A percentile compares a stretch with the other conserved stretches of the same genome.
Conservation (phyloP, 2,888 invertebrate genomes). For the Colostygia pectinataria region DNA sequence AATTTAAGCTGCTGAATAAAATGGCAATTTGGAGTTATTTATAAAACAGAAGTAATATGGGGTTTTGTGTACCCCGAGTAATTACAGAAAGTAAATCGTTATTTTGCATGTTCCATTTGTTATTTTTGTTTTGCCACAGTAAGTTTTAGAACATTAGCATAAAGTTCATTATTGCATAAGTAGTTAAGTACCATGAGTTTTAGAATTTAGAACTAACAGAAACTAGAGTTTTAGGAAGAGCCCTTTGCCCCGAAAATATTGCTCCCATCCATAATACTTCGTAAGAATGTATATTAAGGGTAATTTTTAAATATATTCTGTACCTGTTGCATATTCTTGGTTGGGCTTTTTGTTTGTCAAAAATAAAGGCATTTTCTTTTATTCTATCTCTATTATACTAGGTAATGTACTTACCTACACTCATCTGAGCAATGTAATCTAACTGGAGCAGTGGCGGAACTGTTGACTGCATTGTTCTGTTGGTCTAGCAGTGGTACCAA, state of each 20-base stretch:
- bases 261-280: no score
- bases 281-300: no score
- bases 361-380: no score
- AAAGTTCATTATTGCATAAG: background rate
- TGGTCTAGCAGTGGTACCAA: constrained; percentile 89
- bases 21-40: constrained; percentile 21
- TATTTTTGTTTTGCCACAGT: background rate
- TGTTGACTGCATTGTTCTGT: constrained; percentile 78
- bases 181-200: background rate
- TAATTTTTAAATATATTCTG: no score
- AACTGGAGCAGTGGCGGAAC: constrained; percentile 55
- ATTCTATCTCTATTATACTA: no score
- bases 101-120: constrained; percentile 22
- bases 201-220: no score
- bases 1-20: constrained; percentile 2
- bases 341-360: no score
- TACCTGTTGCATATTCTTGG: no score
- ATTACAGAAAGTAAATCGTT: constrained; percentile 17
- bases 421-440: constrained; percentile 82
- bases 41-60: constrained; percentile 13
- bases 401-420: constrained; percentile 84
- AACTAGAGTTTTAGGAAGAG: no score
- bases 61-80: constrained; percentile 17
- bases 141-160: background rate
- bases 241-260: background rate